A percentile compares a stretch with the other conserved stretches of the same genome.
Evolutionary conservation across 2,113 vertebrate species (phyloP).

Genomic region (Elanus axillaris): DNA sequence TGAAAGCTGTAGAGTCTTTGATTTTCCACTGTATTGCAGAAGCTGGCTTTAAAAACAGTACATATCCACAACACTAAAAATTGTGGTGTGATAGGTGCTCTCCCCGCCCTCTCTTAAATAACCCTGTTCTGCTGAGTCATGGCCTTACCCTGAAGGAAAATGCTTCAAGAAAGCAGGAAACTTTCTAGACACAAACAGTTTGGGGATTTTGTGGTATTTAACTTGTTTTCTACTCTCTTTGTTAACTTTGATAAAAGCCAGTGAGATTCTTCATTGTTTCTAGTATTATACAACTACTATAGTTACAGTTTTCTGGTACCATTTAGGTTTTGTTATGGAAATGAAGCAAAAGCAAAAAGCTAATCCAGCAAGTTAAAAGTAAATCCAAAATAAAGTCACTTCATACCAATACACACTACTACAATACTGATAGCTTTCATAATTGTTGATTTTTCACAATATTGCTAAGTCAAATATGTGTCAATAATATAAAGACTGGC

Average conservation of each 20-base stretch:
- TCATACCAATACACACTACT: neutral
- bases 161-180: neutral
- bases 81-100: fast-evolving
- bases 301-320: neutral
- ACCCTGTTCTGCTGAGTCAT: neutral
- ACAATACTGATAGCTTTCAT: too few relatives aligned
- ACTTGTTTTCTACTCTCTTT: neutral
- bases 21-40: neutral
- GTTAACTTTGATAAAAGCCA: neutral
- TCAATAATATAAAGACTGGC: neutral
- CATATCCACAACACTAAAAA: neutral
- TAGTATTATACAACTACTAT: neutral
- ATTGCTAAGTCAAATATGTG: fast-evolving
- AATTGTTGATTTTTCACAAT: too few relatives aligned
- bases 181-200: neutral
- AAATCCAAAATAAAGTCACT: neutral
- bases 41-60: neutral
- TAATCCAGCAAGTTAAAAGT: neutral
- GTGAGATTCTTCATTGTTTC: neutral
- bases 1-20: neutral
- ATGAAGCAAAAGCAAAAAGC: neutral
- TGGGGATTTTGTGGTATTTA: neutral
- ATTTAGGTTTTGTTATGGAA: neutral
- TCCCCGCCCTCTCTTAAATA: neutral
- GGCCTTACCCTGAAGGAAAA: neutral